Evolutionary conservation across 2,797 vertebrate species (phyloP).

Genomic region (Pogoniulus pusillus): DNA sequence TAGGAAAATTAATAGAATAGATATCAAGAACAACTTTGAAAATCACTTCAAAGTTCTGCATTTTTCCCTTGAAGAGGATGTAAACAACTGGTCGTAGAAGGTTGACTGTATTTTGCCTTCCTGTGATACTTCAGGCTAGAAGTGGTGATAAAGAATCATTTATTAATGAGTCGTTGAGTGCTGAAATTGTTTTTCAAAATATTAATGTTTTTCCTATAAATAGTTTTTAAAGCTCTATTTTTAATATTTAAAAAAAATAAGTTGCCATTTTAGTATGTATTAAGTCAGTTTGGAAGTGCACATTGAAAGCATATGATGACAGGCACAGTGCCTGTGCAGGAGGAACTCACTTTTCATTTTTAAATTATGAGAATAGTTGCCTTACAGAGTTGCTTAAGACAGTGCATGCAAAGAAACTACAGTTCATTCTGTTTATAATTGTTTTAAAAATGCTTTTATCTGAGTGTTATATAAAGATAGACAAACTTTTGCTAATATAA

Average conservation of each 20-base stretch:
- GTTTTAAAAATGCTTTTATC: background rate
- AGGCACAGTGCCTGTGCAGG: background rate
- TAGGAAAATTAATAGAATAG: background rate
- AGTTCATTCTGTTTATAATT: background rate
- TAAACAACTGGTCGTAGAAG: conserved; percentile 39
- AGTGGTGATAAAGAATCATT: background rate
- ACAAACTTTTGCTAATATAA: background rate
- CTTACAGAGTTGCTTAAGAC: background rate
- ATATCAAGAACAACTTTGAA: background rate
- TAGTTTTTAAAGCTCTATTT: background rate
- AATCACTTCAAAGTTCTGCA: background rate
- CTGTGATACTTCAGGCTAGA: conserved; percentile 31
- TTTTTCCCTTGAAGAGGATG: conserved; percentile 13
- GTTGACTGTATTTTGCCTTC: conserved; percentile 13
- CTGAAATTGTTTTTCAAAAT: background rate
- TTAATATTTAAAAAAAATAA: background rate
- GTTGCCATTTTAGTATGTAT: background rate
- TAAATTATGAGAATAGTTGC: background rate
- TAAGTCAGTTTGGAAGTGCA: background rate
- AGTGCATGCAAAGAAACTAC: background rate
- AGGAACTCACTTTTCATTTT: background rate
- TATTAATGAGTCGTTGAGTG: background rate
- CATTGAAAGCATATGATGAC: background rate
- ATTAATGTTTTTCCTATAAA: background rate
- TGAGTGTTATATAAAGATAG: background rate